Conservation (phyloP, 2,113 vertebrate genomes). For the Lutjanus erythropterus region DNA sequence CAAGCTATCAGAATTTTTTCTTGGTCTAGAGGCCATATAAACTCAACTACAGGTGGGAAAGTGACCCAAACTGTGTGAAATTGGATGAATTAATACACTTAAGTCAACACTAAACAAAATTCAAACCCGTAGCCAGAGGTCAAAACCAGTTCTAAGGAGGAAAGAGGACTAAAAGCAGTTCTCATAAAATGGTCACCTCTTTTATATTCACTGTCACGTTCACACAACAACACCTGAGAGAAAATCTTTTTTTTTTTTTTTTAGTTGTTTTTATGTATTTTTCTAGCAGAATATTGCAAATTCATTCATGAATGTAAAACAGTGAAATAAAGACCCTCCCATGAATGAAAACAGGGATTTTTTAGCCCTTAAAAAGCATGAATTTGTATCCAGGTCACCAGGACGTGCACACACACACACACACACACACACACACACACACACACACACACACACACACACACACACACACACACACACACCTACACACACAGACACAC, state of each 20-base stretch:
- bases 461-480: not conserved
- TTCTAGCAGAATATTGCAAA: conserved; percentile 6
- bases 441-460: conserved; percentile 3
- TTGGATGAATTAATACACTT: no score
- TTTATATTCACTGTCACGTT: not conserved
- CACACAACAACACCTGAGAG: not conserved
- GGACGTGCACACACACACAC: conserved; percentile 25
- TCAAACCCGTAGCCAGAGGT: not conserved
- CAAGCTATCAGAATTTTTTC: no score
- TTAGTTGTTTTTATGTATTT: conserved; percentile 13
- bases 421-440: conserved; percentile 9
- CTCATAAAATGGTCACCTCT: not conserved
- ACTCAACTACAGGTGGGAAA: no score
- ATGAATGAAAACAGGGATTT: conserved; percentile 50
- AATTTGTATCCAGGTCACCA: conserved; percentile 72
- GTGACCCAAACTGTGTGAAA: no score
- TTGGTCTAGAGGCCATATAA: no score
- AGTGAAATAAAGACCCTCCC: conserved; percentile 12
- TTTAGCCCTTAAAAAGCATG: conserved; percentile 32
- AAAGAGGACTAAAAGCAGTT: not conserved
- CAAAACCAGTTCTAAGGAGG: no score
- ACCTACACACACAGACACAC: conserved; percentile 27
- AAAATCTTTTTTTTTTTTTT: no score
- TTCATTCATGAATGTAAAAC: conserved; percentile 42
- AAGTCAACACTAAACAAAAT: no score